A percentile compares a stretch with the other conserved stretches of the same genome.
These are phyloP conservation scores for Deroptyus accipitrinus DNA, from an alignment of 2,113 vertebrate genomes.

Conservation along the genomic window DNA sequence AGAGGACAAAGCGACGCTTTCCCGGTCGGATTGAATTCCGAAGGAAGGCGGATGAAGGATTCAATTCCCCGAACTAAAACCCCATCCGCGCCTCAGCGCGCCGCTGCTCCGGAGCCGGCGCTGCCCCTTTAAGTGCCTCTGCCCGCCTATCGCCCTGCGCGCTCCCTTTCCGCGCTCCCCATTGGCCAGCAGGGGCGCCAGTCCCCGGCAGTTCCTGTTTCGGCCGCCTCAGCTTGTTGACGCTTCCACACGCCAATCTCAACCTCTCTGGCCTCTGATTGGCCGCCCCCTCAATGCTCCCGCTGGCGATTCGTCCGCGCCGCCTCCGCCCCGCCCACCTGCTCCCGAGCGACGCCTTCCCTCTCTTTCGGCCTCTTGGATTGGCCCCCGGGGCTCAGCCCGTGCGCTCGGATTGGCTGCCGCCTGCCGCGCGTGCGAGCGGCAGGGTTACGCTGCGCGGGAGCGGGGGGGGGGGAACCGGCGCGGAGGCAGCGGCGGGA, in stretches of 20 bases:
- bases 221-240: conserved; percentile 17
- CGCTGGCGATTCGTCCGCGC: not conserved
- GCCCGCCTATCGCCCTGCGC: not conserved
- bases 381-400: not conserved
- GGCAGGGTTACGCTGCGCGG: not conserved
- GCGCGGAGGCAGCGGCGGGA: not conserved
- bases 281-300: not conserved
- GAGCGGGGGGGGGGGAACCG: not conserved
- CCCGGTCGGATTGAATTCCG: not conserved
- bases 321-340: not conserved
- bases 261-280: not conserved
- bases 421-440: not conserved
- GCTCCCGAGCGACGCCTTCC: not conserved
- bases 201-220: conserved; percentile 26
- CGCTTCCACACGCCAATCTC: not conserved
- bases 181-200: not conserved
- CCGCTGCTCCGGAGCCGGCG: accelerated
- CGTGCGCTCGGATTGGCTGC: not conserved
- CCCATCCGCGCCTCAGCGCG: too few relatives aligned
- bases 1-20: accelerated
- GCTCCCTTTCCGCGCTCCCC: not conserved
- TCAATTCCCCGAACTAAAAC: not conserved
- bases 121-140: conserved; percentile 62
- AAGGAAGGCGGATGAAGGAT: not conserved
- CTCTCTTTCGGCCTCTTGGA: accelerated